Conservation (phyloP, 2,797 vertebrate species). For the Cyprinodon diabolis region DNA sequence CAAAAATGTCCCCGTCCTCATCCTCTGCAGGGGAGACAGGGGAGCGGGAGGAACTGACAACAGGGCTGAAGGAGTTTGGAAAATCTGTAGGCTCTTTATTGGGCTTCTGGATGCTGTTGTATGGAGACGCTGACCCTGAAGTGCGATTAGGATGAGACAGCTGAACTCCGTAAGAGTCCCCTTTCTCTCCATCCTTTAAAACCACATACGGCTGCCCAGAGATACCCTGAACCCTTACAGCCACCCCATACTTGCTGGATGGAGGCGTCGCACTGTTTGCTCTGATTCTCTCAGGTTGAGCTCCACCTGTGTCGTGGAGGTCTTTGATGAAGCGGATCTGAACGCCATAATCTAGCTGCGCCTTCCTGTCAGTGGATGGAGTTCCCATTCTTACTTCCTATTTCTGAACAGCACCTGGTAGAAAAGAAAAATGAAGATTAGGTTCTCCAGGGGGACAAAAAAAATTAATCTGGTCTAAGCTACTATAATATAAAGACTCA, state of each 20-base stretch:
- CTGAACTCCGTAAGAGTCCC: slow-evolving; percentile 91
- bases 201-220: slow-evolving; percentile 96
- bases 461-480: not conserved
- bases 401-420: slow-evolving; percentile 18
- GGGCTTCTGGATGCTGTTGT: slow-evolving; percentile 55
- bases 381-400: slow-evolving; percentile 76
- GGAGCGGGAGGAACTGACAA: slow-evolving; percentile 39
- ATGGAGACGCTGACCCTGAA: slow-evolving; percentile 62
- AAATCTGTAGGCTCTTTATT: slow-evolving; percentile 37
- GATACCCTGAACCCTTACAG: slow-evolving; percentile 93
- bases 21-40: slow-evolving; percentile 79
- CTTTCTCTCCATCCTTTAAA: slow-evolving; percentile 92
- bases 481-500: not conserved
- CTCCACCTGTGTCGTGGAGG: slow-evolving; percentile 81
- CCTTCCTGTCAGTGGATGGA: slow-evolving; percentile 82
- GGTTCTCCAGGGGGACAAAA: slow-evolving; percentile 23
- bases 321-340: slow-evolving; percentile 97
- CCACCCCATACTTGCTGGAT: slow-evolving; percentile 88
- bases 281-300: slow-evolving; percentile 73
- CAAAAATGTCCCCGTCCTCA: slow-evolving; percentile 67
- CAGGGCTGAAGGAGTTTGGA: slow-evolving; percentile 41
- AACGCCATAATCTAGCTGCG: slow-evolving; percentile 89
- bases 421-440: slow-evolving; percentile 54
- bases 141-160: slow-evolving; percentile 80
- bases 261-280: slow-evolving; percentile 32